Base-by-base conservation (phyloP, 2,797 vertebrate genomes). In the Dendrocincla fuliginosa region DNA sequence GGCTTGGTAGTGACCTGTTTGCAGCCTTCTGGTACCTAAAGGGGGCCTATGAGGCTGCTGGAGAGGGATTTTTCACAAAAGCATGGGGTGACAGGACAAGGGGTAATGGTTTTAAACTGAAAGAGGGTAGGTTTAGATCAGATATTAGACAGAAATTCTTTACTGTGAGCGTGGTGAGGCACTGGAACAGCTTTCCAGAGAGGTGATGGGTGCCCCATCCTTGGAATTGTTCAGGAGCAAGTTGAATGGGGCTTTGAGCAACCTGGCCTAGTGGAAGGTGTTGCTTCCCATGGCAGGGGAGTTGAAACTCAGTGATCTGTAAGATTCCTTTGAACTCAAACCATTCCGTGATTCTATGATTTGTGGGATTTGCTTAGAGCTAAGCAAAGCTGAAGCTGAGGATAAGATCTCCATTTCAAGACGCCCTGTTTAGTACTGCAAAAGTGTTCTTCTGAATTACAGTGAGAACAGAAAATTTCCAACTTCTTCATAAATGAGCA, bases 361-460 rank as follows among this genome's bases (percentile, higher is more conserved):
- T 39, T 35, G 13, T 28, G 19, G 0, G 0, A 50, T 81, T 69
- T 69, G 18, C 84, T 84, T 84, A 81, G 32, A 47, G 33, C 24
- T 33, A 44, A 80, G 18, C 33, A 69, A 71, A 61, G 32, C 35
- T 91, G 47, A 35, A 84, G 39, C 57, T 52, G 49, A 89, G 63
- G 28, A 39, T 32, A 77, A 83, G 33, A 27, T 16, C 46, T 84
- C 47, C 35, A 79, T 81, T 95, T 95, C 6, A 1, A 61, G 47
- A 79, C 78, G 47, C 32, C 18, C 18, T 65, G 33, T 53, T 83
- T 74, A 83, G 61, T 25, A 46, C 80, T 87, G 65, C 59, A 73
- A 90, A 95, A 77, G 47, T 79, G 53, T 33, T 76, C 33, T 46
- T 90, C 63, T 70, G 41, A 87, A 56, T 76, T 89, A 90, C 50